These are phyloP conservation scores for Campylomormyrus numenius DNA, from an alignment of 2,113 vertebrate genomes.

Conservation along the genomic window DNA sequence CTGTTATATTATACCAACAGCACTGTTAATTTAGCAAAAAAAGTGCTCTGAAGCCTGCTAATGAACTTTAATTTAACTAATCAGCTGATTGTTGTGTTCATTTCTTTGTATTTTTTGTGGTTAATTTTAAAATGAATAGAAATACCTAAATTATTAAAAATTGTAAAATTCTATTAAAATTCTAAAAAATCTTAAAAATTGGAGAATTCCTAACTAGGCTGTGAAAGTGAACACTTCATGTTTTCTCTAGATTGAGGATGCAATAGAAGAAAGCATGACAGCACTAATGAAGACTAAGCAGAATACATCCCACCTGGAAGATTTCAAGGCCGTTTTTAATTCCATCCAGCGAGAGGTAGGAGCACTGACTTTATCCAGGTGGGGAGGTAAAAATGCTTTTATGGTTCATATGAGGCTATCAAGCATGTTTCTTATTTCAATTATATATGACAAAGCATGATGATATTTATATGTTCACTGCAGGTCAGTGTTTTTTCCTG, in stretches of 20 bases:
- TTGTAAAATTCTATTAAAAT: neutral
- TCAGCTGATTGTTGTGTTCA: neutral
- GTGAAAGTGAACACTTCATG: neutral
- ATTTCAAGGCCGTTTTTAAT: neutral
- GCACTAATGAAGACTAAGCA: neutral
- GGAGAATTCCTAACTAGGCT: neutral
- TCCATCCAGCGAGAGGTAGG: slow-evolving; percentile 30
- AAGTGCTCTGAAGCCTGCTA: neutral
- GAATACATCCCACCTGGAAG: slow-evolving; percentile 18
- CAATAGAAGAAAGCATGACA: fast-evolving
- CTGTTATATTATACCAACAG: neutral
- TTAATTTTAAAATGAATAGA: neutral
- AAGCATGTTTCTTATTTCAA: neutral
- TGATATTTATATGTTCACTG: neutral
- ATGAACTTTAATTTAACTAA: neutral
- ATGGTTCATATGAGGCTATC: neutral
- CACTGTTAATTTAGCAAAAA: neutral
- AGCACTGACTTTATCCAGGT: neutral
- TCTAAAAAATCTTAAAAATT: neutral
- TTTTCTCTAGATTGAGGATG: slow-evolving; percentile 21
- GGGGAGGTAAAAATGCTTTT: neutral
- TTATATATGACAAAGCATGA: neutral
- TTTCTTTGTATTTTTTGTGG: neutral
- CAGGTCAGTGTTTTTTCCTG: neutral
- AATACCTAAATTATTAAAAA: neutral